These are phyloP conservation scores for Melipona beecheii DNA, from an alignment of 2,888 invertebrate genomes.

Conservation along the genomic window DNA sequence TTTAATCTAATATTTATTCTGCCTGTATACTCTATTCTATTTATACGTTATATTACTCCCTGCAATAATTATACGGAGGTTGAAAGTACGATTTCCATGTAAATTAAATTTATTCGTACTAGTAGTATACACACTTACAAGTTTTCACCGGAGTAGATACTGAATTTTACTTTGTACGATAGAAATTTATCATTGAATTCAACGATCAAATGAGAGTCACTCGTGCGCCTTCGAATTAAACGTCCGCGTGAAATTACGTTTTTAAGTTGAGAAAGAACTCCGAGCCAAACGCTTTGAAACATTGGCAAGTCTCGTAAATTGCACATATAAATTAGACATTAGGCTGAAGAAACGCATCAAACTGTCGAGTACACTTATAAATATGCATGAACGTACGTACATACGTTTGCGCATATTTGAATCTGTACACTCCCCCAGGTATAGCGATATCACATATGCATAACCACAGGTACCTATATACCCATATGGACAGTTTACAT, in stretches of 20 bases:
- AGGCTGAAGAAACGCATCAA: constrained; percentile 4
- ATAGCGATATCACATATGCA: constrained; percentile 16
- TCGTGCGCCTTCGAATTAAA: not conserved
- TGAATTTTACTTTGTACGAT: not conserved
- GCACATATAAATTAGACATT: constrained; percentile 1
- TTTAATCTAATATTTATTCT: not conserved
- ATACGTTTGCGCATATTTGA: constrained; percentile 8
- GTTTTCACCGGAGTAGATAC: not conserved
- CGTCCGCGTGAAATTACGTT: not conserved
- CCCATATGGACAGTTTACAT: not conserved
- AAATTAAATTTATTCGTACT: not conserved
- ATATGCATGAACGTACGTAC: constrained; percentile 24
- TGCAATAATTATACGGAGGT: not conserved
- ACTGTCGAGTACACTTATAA: constrained; percentile 4
- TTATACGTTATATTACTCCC: not conserved
- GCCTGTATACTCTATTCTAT: too few species aligned
- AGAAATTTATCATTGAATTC: not conserved
- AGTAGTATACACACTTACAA: not conserved
- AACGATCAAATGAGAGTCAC: not conserved
- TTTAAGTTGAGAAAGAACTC: too few species aligned
- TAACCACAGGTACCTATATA: constrained; percentile 7
- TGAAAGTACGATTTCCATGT: not conserved
- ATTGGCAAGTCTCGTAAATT: not conserved
- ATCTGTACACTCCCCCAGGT: constrained; percentile 7
- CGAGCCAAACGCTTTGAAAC: not conserved